Conservation (phyloP, 1,140 invertebrate genomes). For the Orchesella cincta region DNA sequence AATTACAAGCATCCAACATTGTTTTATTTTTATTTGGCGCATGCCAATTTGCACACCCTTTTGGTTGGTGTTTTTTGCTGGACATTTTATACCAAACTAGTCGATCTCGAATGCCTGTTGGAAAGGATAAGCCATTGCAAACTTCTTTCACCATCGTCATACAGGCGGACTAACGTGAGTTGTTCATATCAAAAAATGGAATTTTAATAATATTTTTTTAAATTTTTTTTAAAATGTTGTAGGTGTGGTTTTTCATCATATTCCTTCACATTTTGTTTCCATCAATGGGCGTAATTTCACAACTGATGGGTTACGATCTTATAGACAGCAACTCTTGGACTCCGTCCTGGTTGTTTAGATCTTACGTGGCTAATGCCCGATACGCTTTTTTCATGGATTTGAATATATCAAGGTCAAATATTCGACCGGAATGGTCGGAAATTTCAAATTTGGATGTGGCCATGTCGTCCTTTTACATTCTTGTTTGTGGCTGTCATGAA, state of each 20-base stretch:
- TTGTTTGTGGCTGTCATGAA: not conserved
- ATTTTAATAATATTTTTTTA: not conserved
- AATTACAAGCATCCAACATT: not conserved
- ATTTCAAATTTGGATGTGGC: not conserved
- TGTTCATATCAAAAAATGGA: too few relatives aligned
- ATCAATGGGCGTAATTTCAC: not conserved
- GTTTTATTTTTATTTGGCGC: constrained; percentile 5
- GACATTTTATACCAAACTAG: not conserved
- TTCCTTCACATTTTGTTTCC: not conserved
- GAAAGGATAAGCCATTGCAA: not conserved
- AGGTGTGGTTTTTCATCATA: not conserved
- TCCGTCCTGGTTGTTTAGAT: not conserved
- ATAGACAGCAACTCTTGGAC: not conserved
- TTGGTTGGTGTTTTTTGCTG: not conserved
- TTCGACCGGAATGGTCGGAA: not conserved
- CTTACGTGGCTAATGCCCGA: not conserved
- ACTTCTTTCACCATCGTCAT: not conserved
- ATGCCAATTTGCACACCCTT: not conserved
- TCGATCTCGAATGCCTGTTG: not conserved
- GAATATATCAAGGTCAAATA: not conserved
- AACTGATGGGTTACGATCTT: not conserved
- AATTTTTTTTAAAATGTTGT: not conserved
- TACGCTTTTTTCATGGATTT: not conserved
- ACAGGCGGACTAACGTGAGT: not conserved
- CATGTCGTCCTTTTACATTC: not conserved